Conservation (phyloP, 2,888 invertebrate species). For the Chaetoderma sp. region DNA sequence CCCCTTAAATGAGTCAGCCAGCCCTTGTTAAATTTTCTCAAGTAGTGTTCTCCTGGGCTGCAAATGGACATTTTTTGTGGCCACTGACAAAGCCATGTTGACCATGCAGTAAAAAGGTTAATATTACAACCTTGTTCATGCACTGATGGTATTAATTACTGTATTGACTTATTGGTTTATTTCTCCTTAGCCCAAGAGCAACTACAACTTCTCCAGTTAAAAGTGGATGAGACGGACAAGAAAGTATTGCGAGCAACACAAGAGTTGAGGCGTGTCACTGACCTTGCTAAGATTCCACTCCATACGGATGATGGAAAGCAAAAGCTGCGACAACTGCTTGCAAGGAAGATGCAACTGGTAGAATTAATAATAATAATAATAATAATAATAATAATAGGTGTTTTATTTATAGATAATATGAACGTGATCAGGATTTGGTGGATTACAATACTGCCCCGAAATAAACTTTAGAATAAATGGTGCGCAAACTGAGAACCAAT, state of each 20-base stretch:
- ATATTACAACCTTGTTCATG: not conserved
- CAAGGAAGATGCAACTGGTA: constrained; percentile 61
- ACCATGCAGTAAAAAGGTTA: constrained; percentile 18
- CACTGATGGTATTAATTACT: not conserved
- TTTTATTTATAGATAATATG: too few relatives aligned
- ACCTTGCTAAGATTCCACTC: constrained; percentile 44
- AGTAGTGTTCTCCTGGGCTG: too few relatives aligned
- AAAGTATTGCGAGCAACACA: constrained; percentile 55
- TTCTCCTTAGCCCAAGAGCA: constrained; percentile 63
- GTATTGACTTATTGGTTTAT: too few relatives aligned
- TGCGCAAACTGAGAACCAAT: too few relatives aligned
- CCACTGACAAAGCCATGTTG: constrained; percentile 25
- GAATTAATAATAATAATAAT: constrained; percentile 17
- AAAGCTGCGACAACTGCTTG: constrained; percentile 53
- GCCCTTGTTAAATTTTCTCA: too few relatives aligned
- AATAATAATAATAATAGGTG: too few relatives aligned
- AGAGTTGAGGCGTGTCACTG: constrained; percentile 56
- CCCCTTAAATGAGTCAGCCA: too few relatives aligned
- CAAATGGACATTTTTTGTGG: too few relatives aligned
- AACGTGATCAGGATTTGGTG: too few relatives aligned
- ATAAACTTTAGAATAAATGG: too few relatives aligned
- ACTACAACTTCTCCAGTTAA: constrained; percentile 50
- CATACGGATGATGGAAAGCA: constrained; percentile 58
- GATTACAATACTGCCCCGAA: too few relatives aligned
- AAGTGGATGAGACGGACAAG: constrained; percentile 52